Evolutionary conservation across 2,797 vertebrate species (phyloP).

Genomic region (Syngnathus acus): DNA sequence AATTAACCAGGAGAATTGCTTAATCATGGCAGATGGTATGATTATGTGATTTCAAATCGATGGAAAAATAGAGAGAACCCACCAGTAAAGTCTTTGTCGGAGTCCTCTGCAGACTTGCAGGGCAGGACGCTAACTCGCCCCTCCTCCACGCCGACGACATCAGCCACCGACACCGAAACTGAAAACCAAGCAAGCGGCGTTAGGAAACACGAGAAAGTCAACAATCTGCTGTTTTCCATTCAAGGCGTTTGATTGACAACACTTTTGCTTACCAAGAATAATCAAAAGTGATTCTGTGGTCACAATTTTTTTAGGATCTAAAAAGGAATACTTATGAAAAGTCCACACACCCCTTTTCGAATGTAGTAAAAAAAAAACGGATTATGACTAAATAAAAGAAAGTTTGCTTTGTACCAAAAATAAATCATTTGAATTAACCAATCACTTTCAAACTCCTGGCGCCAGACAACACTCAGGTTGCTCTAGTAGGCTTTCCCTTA

Average conservation of each 20-base stretch:
- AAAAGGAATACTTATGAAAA: not conserved
- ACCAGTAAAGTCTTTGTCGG: conserved; percentile 75
- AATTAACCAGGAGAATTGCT: no score
- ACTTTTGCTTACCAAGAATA: not conserved
- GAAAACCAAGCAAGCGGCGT: conserved; percentile 12
- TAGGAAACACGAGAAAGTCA: not conserved
- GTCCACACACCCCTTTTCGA: not conserved
- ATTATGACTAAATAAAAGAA: no score
- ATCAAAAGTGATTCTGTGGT: not conserved
- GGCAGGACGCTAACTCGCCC: conserved; percentile 62
- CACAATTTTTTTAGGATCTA: no score
- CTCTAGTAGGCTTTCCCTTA: no score
- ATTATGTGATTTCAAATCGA: no score
- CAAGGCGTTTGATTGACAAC: no score
- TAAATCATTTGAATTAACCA: no score
- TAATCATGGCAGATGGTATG: not conserved
- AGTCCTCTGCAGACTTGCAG: conserved; percentile 60
- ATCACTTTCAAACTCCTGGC: no score
- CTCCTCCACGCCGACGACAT: conserved; percentile 67
- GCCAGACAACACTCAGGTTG: no score
- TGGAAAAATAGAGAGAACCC: conserved; percentile 11
- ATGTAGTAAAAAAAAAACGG: no score
- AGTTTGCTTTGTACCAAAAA: no score
- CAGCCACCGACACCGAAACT: conserved; percentile 69
- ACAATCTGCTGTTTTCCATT: not conserved